Evolutionary conservation across 2,888 invertebrate genomes (phyloP), one percentile per base, ranked within the genome.

Genomic region (Hipparchia sbordonii): DNA sequence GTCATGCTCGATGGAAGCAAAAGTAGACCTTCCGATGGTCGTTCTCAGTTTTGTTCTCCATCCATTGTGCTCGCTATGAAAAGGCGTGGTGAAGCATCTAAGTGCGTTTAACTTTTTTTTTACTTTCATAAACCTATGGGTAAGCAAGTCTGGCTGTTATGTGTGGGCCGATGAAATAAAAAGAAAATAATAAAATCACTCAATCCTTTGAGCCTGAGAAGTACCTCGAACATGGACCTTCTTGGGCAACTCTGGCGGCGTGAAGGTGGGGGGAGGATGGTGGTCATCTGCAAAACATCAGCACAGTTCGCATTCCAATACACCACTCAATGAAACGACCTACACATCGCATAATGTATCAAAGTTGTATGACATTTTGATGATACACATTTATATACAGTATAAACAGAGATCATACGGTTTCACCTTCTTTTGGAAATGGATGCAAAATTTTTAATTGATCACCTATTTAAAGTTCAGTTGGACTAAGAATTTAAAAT

Each of bases 201-300:
- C 91, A 89, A 89, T 88, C 86, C 85, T 87, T 85, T 88, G 88
- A 88, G 89, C 87, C 89, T 89, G 91, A 91, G 89, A 90, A 92
- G 94, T 95, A 98, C 98, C 98, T 97, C 98, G 96, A 95, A 98
- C 97, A 97, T 98, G 98, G 96, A 98, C 97, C 97, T 98, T 97
- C 97, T 98, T 98, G 96, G 98, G 98, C 96, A 98, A 97, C 97
- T 98, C 98, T 96, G 98, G 98, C 96, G 98, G 98, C 95, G 98
- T 98, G 96, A 98, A 98, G 95, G 98, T 98, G 95, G 98, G 98
- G 95, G 98, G 97, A 96, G 97, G 97, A 95, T 97, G 97, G 96
- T 97, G 97, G 95, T 98, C 98, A 97, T 98, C 98, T 98, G 97
- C 95, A 97, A 97, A 96, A 96, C 95, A 96, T 96, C 95, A 95